Evolutionary conservation across 1,140 invertebrate species (phyloP).

Genomic region (Anadara kagoshimensis): DNA sequence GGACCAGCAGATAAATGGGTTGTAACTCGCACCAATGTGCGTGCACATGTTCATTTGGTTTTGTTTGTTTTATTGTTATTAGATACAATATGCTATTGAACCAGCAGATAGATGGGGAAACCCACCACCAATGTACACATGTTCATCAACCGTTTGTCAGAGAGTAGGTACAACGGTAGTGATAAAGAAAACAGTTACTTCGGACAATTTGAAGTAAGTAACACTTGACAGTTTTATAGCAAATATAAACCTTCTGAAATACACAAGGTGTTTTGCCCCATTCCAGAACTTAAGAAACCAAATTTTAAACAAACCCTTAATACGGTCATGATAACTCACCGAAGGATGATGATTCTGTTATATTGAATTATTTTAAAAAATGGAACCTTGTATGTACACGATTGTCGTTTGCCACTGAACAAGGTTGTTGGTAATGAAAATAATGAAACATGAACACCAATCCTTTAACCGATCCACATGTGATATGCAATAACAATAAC

Average conservation of each 20-base stretch:
- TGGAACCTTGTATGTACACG: neutral
- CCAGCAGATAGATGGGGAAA: constrained; percentile 25
- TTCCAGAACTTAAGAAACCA: too few relatives aligned
- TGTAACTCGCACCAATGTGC: constrained; percentile 44
- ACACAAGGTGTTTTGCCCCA: too few relatives aligned
- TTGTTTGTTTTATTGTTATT: too few relatives aligned
- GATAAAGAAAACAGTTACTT: constrained; percentile 38
- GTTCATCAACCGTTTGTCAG: constrained; percentile 39
- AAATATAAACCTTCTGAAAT: too few relatives aligned
- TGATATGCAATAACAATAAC: too few relatives aligned
- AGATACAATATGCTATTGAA: constrained; percentile 55
- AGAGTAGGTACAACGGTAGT: constrained; percentile 38
- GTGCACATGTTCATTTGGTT: constrained; percentile 44
- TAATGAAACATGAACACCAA: neutral
- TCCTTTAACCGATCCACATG: too few relatives aligned
- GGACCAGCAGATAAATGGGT: constrained; percentile 35
- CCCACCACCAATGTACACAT: constrained; percentile 50
- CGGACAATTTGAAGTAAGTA: constrained; percentile 45
- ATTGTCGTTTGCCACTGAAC: neutral
- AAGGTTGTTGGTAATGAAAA: neutral
- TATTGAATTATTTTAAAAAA: neutral
- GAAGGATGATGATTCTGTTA: too few relatives aligned
- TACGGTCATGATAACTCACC: too few relatives aligned
- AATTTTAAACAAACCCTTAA: too few relatives aligned
- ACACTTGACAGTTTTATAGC: neutral